phyloP scores from a whole-genome alignment of 2,888 invertebrate genomes.

The Deilephila porcellus region DNA sequence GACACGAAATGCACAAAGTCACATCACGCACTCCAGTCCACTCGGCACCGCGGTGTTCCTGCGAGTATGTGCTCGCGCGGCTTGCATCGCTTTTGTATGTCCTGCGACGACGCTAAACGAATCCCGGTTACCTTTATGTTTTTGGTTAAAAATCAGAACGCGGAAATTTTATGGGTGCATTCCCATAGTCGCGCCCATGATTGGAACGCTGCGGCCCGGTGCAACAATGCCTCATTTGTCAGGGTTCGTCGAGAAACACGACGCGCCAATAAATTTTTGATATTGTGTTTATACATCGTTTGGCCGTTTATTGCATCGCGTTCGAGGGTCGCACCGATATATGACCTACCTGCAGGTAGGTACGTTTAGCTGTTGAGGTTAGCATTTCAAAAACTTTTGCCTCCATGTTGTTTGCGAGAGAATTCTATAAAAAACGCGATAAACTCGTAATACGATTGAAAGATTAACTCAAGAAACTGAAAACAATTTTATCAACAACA shows the following conservation, averaged over 20 bases:
- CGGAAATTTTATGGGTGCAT: conserved; percentile 74
- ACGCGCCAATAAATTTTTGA: conserved; percentile 49
- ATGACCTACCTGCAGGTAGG: background rate
- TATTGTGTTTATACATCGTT: conserved; percentile 38
- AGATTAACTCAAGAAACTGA: background rate
- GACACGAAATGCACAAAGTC: conserved; percentile 40
- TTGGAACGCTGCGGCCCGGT: conserved; percentile 46
- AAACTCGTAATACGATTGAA: no score
- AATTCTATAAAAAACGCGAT: background rate
- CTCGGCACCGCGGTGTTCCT: conserved; percentile 44
- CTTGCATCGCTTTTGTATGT: conserved; percentile 61
- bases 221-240: conserved; percentile 79
- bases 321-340: conserved; percentile 38
- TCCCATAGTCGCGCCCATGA: conserved; percentile 62
- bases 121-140: conserved; percentile 54
- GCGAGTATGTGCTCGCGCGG: conserved; percentile 51
- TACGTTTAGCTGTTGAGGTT: background rate
- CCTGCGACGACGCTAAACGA: conserved; percentile 52
- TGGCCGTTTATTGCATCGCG: conserved; percentile 45
- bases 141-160: conserved; percentile 72
- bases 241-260: conserved; percentile 72
- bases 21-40: conserved; percentile 40
- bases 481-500: background rate
- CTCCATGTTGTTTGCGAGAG: background rate
- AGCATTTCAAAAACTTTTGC: background rate